phyloP scores from a whole-genome alignment of 2,797 vertebrate species.

The Enteromius trimaculatus region DNA sequence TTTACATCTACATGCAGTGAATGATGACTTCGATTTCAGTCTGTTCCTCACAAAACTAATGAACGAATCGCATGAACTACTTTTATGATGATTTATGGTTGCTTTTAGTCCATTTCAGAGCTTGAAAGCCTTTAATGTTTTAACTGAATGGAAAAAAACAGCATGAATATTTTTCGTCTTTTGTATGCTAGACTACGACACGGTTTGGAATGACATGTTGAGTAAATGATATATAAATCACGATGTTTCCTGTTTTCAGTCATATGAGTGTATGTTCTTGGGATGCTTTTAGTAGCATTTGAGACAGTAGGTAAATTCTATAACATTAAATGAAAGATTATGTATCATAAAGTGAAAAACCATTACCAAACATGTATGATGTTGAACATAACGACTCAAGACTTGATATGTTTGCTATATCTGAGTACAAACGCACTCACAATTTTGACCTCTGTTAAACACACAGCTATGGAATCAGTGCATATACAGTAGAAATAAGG shows the following conservation, averaged over 20 bases:
- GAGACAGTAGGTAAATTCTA: not conserved
- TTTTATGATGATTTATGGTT: not conserved
- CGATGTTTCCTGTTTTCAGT: not conserved
- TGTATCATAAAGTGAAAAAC: not conserved
- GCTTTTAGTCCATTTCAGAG: not conserved
- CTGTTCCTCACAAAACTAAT: not conserved
- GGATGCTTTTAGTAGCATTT: not conserved
- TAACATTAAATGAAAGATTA: not conserved
- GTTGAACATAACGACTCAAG: not conserved
- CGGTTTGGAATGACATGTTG: not conserved
- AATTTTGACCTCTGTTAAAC: conserved; percentile 6
- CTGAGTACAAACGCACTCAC: not conserved
- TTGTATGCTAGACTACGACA: not conserved
- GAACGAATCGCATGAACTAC: not conserved
- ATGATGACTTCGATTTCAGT: not conserved
- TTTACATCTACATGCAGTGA: not conserved
- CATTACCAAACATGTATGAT: not conserved
- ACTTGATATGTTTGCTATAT: conserved; percentile 22
- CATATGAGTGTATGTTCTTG: not conserved
- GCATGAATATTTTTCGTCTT: not conserved
- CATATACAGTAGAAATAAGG: conserved; percentile 27
- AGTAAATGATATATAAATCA: not conserved
- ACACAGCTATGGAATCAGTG: conserved; percentile 29
- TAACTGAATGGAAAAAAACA: not conserved
- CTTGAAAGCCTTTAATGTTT: not conserved